phyloP scores from a whole-genome alignment of 2,797 vertebrate genomes.

The Pangasius sanitwongsei region DNA sequence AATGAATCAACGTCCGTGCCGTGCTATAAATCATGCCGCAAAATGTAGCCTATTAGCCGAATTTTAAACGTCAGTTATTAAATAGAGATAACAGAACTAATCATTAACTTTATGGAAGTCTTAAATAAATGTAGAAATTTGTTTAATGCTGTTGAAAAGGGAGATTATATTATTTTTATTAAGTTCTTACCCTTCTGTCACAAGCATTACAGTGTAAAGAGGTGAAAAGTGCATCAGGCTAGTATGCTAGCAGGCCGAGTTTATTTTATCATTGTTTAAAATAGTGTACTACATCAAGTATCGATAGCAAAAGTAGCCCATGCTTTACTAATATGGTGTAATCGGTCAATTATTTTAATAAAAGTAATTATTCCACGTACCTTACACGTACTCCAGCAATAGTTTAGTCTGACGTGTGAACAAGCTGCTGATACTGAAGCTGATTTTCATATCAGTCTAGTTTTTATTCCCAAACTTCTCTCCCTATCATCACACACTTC shows the following conservation, averaged over 20 bases:
- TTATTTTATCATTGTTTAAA: neutral
- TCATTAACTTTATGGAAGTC: too few species aligned
- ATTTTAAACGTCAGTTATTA: too few species aligned
- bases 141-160: too few species aligned
- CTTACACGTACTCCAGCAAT: neutral
- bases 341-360: neutral
- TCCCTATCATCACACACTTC: neutral
- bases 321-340: neutral
- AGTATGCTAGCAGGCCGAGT: neutral
- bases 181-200: neutral
- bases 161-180: neutral
- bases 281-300: neutral
- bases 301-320: neutral
- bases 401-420: neutral
- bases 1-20: too few species aligned
- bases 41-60: too few species aligned
- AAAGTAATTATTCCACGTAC: neutral
- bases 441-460: neutral
- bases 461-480: neutral
- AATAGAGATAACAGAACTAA: too few species aligned
- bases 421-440: neutral
- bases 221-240: neutral
- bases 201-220: neutral
- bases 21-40: too few species aligned
- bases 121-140: too few species aligned